A percentile compares a stretch with the other conserved stretches of the same genome.
phyloP scores from a whole-genome alignment of 2,797 vertebrate species.

The Hemibagrus guttatus region DNA sequence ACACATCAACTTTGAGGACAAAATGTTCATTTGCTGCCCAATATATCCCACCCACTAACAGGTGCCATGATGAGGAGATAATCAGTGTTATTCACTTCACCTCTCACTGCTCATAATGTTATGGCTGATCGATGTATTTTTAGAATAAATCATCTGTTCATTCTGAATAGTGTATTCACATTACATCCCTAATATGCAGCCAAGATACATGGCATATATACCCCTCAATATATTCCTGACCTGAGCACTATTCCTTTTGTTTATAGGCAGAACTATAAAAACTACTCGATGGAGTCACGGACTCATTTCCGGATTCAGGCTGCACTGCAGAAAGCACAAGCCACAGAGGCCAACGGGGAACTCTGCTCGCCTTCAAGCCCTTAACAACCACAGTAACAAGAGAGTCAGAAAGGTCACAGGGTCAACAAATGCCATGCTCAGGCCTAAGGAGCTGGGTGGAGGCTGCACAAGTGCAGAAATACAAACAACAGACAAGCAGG shows the following conservation, averaged over 20 bases:
- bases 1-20: no score
- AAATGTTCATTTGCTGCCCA: no score
- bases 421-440: slow-evolving; percentile 28
- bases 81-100: no score
- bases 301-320: slow-evolving; percentile 99
- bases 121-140: background rate
- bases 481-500: slow-evolving; percentile 11
- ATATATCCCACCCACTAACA: no score
- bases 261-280: slow-evolving; percentile 96
- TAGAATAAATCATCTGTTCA: background rate
- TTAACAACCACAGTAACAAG: slow-evolving; percentile 53
- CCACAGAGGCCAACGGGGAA: slow-evolving; percentile 75
- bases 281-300: slow-evolving; percentile 99
- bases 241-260: slow-evolving; percentile 40
- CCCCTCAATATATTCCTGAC: background rate
- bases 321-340: slow-evolving; percentile 89
- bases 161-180: background rate
- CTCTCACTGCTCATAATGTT: no score
- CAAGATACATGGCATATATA: background rate
- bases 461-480: slow-evolving; percentile 32
- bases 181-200: background rate
- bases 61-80: no score
- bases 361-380: slow-evolving; percentile 72
- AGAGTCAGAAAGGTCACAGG: slow-evolving; percentile 31
- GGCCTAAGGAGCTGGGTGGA: slow-evolving; percentile 21